A percentile compares a stretch with the other conserved stretches of the same genome.
Evolutionary conservation across 2,797 vertebrate genomes (phyloP).

Genomic region (Babyrousa celebensis): DNA sequence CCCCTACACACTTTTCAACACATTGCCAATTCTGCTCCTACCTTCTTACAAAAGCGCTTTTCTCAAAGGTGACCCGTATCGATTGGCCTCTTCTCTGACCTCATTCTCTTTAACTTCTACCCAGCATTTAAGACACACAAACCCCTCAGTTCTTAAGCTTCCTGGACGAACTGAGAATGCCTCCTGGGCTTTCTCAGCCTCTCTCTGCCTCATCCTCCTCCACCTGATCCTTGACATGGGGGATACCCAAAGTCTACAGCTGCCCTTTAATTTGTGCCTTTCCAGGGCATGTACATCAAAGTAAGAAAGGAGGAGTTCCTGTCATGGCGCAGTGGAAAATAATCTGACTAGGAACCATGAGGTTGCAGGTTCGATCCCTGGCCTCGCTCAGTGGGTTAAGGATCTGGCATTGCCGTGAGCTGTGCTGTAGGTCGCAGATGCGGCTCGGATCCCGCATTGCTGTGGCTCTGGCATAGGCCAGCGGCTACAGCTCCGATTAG

Average conservation of each 20-base stretch:
- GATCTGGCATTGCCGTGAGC: too few species aligned
- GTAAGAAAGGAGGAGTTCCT: background rate
- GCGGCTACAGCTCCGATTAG: too few species aligned
- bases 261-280: background rate
- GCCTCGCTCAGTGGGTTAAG: too few species aligned
- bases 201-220: background rate
- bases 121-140: background rate
- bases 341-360: too few species aligned
- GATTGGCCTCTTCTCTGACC: background rate
- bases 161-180: rapidly evolving
- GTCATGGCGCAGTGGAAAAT: too few species aligned
- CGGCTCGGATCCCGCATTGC: too few species aligned
- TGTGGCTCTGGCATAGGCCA: too few species aligned
- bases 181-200: background rate
- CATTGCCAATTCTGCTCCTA: background rate
- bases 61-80: background rate
- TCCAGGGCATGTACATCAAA: background rate
- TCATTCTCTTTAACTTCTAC: background rate
- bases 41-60: background rate
- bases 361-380: too few species aligned
- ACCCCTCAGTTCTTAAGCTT: background rate
- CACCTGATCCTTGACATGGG: background rate
- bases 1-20: background rate
- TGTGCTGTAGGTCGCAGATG: too few species aligned
- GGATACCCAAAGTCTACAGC: background rate